Base-by-base conservation (phyloP, 2,797 vertebrate genomes). In the Galaxias olidus region DNA sequence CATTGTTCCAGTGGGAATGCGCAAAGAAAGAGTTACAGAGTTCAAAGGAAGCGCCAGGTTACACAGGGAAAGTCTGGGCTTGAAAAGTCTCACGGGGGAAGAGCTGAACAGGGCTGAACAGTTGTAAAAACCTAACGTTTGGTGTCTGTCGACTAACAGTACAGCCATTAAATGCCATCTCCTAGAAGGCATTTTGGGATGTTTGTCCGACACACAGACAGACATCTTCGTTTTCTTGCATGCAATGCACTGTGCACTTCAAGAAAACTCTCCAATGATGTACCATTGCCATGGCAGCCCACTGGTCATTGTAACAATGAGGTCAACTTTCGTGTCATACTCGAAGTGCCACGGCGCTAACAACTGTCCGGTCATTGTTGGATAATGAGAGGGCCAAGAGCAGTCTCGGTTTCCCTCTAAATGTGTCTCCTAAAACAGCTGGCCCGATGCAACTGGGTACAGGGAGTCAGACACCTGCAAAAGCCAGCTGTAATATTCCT, bases 381-480 rank as follows among this genome's bases (percentile, higher is more conserved):
- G 73, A 61, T n/a, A 55, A 62, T 54, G n/a, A 54, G 59, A 48
- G 65, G 20, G 20, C 48, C 42, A 62, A 68, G 55, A 77, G 80
- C 67, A 77, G 77, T 84, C 77, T 81, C 79, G 73, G 85, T 84
- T 83, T 81, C 79, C 80, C 79, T 77, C 78, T 75, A 76, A 78
- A 73, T 73, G 0, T 43, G 68, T 81, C 71, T 68, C 73, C 78
- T 78, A 70, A 61, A 63, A 66, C 83, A 85, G 81, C 82, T 89
- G 84, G 71, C 68, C 15, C 4, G 20, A 5, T 66, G 68, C 84
- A 79, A 80, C 79, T 82, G 76, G 20, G 42, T 75, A 49, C 67
- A 68, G 78, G 79, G 77, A 79, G 71, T 82, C 79, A 81, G 84
- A 69, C 86, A 88, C 86, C 84, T 89, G 84, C 75, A 47, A 74